phyloP scores from a whole-genome alignment of 2,113 vertebrate genomes.

The Rhegmatorhina hoffmannsi region DNA sequence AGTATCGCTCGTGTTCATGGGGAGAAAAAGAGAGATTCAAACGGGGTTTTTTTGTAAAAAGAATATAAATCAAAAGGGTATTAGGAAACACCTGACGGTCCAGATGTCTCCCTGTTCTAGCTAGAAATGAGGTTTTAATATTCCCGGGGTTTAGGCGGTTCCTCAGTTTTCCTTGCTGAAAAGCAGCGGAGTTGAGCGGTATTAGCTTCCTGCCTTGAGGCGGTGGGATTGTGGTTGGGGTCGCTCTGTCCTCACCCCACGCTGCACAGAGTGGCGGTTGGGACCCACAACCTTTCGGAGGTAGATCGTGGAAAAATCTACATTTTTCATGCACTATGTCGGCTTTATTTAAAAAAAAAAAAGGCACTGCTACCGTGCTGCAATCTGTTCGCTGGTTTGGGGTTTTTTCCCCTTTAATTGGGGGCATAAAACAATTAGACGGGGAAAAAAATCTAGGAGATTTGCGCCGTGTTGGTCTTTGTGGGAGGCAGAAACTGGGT shows the following conservation, averaged over 20 bases:
- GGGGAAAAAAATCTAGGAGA: accelerated
- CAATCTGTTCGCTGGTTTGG: not conserved
- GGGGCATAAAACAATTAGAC: not conserved
- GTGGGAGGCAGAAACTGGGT: not conserved
- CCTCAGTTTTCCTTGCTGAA: not conserved
- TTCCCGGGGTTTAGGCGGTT: not conserved
- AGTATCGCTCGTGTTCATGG: too few relatives aligned
- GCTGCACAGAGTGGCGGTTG: too few relatives aligned
- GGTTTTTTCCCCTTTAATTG: accelerated
- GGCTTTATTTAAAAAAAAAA: not conserved
- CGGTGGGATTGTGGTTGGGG: accelerated
- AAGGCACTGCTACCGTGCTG: too few relatives aligned
- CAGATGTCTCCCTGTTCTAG: not conserved
- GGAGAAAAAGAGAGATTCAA: not conserved
- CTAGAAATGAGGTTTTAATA: not conserved
- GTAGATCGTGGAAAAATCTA: not conserved
- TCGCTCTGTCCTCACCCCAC: not conserved
- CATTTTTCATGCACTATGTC: not conserved
- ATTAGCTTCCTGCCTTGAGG: not conserved
- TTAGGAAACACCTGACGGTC: not conserved
- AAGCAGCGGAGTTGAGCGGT: not conserved
- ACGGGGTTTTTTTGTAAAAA: not conserved
- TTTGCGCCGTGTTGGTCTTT: not conserved
- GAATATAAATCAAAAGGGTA: not conserved
- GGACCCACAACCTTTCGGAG: not conserved